A percentile compares a stretch with the other conserved stretches of the same genome.
These are phyloP conservation scores for Galerucella calmariensis DNA, from an alignment of 2,888 invertebrate species.

Conservation along the genomic window DNA sequence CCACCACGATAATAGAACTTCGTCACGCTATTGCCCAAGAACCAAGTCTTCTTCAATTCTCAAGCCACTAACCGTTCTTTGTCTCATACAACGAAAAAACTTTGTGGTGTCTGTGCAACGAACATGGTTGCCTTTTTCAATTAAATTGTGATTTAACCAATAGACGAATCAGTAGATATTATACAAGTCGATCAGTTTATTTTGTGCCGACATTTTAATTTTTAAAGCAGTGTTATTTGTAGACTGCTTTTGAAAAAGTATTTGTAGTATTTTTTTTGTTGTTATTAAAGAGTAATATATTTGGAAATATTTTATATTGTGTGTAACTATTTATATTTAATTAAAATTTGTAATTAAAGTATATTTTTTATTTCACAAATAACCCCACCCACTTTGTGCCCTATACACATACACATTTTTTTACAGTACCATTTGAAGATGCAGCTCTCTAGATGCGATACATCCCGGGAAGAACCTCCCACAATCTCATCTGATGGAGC, in stretches of 20 bases:
- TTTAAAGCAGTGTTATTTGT: constrained; percentile 37
- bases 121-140: too few species aligned
- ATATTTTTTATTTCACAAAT: neutral
- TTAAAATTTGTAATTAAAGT: constrained; percentile 23
- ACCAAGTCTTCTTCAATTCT: too few species aligned
- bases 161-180: neutral
- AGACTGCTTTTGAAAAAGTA: constrained; percentile 38
- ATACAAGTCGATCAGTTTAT: constrained; percentile 24
- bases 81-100: too few species aligned
- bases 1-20: too few species aligned
- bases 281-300: constrained; percentile 50
- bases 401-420: too few species aligned
- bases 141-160: neutral
- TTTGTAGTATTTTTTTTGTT: constrained; percentile 37
- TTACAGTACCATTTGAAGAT: too few species aligned
- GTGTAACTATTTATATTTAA: constrained; percentile 40
- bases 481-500: too few species aligned
- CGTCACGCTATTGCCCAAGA: too few species aligned
- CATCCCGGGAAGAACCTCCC: too few species aligned
- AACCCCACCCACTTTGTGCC: neutral
- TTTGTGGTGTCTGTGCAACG: too few species aligned
- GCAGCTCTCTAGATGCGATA: too few species aligned
- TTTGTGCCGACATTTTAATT: constrained; percentile 45
- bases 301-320: constrained; percentile 44
- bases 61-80: too few species aligned